Base-by-base conservation (phyloP, 2,113 vertebrate genomes). In the Callocephalon fimbriatum region DNA sequence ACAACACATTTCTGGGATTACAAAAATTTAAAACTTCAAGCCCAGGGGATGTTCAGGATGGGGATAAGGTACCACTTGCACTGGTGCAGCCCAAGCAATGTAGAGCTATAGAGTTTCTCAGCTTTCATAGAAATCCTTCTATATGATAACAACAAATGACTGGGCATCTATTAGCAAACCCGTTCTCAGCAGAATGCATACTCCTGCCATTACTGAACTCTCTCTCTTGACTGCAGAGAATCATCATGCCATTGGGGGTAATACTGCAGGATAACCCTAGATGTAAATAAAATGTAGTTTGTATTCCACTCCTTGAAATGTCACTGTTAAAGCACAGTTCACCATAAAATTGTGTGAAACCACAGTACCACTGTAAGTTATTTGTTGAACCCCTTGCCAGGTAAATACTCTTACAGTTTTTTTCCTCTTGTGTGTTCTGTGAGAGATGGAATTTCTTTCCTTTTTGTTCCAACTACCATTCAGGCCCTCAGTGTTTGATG, bases 211-310 rank as follows among this genome's bases (percentile, higher is more conserved):
- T 59, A 9, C 8, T 15, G 22, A 94, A 67, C 37, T 67, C 21
- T 35, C 22, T 40, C 22, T 50, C 59, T 37, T 42, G 48, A 45
- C 56, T 78, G 45, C 51, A 54, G 37, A 68, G 21, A 42, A 58
- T 38, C 47, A 18, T 62, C 2, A 0, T 5, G 2, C 10, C 21
- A 0, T 3, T 23, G 35, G 9, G 19, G 38, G 7, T 38, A 59
- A 77, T 59, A 94, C 32, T 42, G 31, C 37, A 87, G 50, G 29
- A 68, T 74, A 63, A 54, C 4, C 20, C 6, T 32, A 45, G 27
- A 9, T 20, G 29, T 58, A 77, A 89, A 84, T 23, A 66, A 9
- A 35, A 26, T 2, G 27, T 18, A 31, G 16, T 13, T 77, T 58
- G 6, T 53, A 32, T 58, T 89, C 35, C 14, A 22, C 40, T 70